A percentile compares a stretch with the other conserved stretches of the same genome.
phyloP scores from a whole-genome alignment of 2,797 vertebrate genomes.

The Hylomyscus alleni region DNA sequence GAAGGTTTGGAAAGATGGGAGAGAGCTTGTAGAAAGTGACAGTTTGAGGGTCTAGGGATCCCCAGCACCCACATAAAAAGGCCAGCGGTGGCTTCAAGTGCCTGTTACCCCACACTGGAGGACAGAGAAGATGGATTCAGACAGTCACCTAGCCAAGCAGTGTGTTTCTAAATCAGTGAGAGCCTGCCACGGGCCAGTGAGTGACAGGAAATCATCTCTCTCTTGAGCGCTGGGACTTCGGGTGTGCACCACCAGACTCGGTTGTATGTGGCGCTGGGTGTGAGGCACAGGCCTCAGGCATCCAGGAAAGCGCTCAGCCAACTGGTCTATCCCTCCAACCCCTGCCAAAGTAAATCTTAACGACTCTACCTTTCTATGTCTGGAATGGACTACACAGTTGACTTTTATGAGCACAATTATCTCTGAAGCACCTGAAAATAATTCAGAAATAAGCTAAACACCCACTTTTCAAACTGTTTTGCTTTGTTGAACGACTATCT shows the following conservation, averaged over 20 bases:
- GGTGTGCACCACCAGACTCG: neutral
- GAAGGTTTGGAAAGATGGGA: neutral
- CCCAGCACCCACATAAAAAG: neutral
- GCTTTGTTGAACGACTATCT: neutral
- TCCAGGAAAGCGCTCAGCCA: neutral
- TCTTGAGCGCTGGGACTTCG: no score
- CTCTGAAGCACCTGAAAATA: neutral
- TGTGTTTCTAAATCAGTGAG: neutral
- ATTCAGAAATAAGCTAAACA: neutral
- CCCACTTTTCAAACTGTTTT: neutral
- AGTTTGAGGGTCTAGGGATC: neutral
- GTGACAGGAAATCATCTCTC: neutral
- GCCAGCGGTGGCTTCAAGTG: no score
- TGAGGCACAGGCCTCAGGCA: neutral
- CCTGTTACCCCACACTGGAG: no score
- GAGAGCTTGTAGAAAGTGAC: neutral
- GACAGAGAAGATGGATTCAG: neutral
- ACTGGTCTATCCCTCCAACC: neutral
- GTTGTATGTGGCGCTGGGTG: neutral
- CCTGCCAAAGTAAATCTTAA: neutral
- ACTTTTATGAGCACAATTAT: neutral
- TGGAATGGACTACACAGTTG: neutral
- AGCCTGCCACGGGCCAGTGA: neutral
- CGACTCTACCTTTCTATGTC: neutral
- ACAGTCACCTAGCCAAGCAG: no score